Conservation (phyloP, 2,888 invertebrate species). For the Odontothrips loti region DNA sequence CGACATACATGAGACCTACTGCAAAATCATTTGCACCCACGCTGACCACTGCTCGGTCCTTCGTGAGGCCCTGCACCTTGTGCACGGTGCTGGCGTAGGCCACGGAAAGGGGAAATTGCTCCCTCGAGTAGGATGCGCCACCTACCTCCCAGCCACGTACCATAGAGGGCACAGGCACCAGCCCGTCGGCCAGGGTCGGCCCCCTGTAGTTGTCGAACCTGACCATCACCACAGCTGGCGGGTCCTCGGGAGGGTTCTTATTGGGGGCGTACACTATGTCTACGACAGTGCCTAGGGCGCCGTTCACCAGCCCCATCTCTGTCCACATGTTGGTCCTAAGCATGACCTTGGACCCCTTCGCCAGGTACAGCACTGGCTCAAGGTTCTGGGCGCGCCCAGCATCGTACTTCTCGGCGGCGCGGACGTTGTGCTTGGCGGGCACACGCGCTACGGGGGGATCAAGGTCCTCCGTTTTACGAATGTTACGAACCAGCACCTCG, state of each 20-base stretch:
- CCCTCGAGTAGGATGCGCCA: not conserved
- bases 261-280: not conserved
- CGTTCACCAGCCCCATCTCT: not conserved
- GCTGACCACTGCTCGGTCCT: not conserved
- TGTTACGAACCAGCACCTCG: not conserved
- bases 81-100: not conserved
- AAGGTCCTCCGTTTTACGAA: not conserved
- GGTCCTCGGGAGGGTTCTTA: not conserved
- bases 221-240: not conserved
- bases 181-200: not conserved
- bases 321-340: not conserved
- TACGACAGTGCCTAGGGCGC: not conserved
- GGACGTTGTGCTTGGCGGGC: not conserved
- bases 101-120: not conserved
- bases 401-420: not conserved
- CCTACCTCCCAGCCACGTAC: not conserved
- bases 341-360: not conserved
- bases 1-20: not conserved
- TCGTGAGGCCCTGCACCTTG: not conserved
- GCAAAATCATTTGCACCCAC: not conserved
- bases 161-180: not conserved
- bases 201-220: not conserved
- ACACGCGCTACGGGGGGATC: not conserved
- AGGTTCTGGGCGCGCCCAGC: not conserved
- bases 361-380: not conserved